Percentiles rank a stretch among this genome's conserved stretches.
Conservation (phyloP, 2,113 vertebrate species). For the Microcebus ravelobensis region DNA sequence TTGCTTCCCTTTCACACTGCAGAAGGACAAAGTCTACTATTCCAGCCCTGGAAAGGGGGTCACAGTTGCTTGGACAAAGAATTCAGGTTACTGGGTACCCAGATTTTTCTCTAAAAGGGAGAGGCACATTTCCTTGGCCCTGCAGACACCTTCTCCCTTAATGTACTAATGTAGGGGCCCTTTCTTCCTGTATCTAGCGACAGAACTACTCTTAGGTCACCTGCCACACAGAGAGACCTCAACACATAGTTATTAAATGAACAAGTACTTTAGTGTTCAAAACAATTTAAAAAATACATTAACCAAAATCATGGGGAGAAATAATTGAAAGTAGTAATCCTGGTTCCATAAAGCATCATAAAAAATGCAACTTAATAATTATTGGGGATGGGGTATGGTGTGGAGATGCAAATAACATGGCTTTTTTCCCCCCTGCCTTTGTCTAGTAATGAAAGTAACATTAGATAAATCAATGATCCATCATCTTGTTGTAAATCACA, state of each 20-base stretch:
- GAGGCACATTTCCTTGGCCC: not conserved
- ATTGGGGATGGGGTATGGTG: not conserved
- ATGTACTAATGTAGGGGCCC: not conserved
- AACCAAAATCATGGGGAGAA: not conserved
- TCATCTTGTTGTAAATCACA: not conserved
- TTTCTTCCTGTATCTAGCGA: not conserved
- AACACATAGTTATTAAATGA: not conserved
- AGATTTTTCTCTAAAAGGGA: not conserved
- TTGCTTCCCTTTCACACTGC: not conserved
- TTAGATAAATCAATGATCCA: constrained; percentile 38
- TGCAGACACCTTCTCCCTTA: not conserved
- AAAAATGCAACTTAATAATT: not conserved
- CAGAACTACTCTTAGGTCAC: not conserved
- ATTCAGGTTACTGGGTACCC: not conserved
- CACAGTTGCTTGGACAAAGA: not conserved
- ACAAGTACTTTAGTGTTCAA: not conserved
- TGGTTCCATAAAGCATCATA: not conserved
- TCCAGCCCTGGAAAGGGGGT: not conserved
- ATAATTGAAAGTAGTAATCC: not conserved
- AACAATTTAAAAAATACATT: not conserved
- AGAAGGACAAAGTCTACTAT: not conserved
- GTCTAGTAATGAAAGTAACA: not conserved
- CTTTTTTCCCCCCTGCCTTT: not conserved
- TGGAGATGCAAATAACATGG: not conserved
- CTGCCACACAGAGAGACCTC: not conserved